Percentiles rank a stretch among this genome's conserved stretches.
These are phyloP conservation scores for Thermophis baileyi DNA, from an alignment of 2,113 vertebrate species.

Conservation along the genomic window DNA sequence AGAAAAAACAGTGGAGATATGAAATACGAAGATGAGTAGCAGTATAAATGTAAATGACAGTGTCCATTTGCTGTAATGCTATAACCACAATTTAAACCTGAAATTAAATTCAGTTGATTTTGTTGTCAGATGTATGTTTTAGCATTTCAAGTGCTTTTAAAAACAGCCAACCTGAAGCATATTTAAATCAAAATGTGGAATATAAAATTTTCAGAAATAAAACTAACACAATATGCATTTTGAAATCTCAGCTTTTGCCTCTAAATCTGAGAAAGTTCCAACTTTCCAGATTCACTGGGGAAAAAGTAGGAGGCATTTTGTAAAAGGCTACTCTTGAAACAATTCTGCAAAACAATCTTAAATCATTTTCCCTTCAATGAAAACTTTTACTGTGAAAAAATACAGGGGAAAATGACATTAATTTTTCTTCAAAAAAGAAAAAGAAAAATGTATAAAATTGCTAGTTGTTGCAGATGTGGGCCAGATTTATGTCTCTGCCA, in stretches of 20 bases:
- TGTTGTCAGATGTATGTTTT: background rate
- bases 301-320: background rate
- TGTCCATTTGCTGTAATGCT: background rate
- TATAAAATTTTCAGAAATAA: background rate
- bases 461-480: constrained; percentile 19
- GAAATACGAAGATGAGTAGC: background rate
- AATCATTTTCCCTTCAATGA: background rate
- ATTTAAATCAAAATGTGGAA: background rate
- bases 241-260: background rate
- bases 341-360: background rate
- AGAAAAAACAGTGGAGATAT: background rate
- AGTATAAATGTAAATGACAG: background rate
- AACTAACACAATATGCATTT: background rate
- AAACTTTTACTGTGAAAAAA: constrained; percentile 21
- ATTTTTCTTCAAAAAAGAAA: background rate
- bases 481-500: constrained; percentile 32
- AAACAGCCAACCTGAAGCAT: background rate
- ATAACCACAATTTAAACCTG: background rate
- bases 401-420: constrained; percentile 8
- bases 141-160: background rate
- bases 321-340: background rate
- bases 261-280: background rate
- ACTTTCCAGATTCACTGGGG: background rate
- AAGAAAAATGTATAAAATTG: constrained; percentile 21
- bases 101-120: background rate